Evolutionary conservation across 2,113 vertebrate genomes (phyloP), one percentile per base, ranked within the genome.

Genomic region (Eira barbara): DNA sequence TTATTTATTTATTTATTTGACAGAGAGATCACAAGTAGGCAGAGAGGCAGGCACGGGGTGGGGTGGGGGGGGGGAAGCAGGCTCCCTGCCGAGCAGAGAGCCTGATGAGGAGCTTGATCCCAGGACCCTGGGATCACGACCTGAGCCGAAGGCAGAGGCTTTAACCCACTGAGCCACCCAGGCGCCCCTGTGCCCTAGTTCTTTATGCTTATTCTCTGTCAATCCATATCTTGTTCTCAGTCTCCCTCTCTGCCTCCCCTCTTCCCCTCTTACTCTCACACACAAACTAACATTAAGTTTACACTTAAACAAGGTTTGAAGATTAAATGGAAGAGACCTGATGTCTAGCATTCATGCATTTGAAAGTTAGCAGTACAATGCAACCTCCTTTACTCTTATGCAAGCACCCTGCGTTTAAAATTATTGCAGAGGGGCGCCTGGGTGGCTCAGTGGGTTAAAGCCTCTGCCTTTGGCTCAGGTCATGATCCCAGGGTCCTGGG

Each of bases 171-270:
- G 49, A 52, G 49, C 49, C 49, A 15, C 49, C 49, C 14, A 49
- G 14, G 49, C 15, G 14, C 15, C 49, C 49, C 47, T 17, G 49
- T 57, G 7, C 1, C 21, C 2, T 92, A 61, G 21, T 45, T 94
- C 45, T 85, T 85, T 29, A 63, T 59, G 7, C n/a, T 79, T 63
- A 20, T 67, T 73, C 25, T 65, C 25, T 63, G 12, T 31, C 23
- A 18, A 1, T 5, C 6, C 4, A 18, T 34, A 1, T 42, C 2
- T 74, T 2, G 59, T 10, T 49, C 3, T 74, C 27, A n/a, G 67
- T 34, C 31, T 73, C 15, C 42, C 2, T 59, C 11, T 57, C 8
- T 76, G 7, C 61, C 2, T 31, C n/a, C 74, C 5, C 11, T 12
- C 10, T 42, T 17, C 7, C n/a, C 57, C 36, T 18, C 7, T n/a